Evolutionary conservation across 2,797 vertebrate genomes (phyloP).

Genomic region (Tachyglossus aculeatus): DNA sequence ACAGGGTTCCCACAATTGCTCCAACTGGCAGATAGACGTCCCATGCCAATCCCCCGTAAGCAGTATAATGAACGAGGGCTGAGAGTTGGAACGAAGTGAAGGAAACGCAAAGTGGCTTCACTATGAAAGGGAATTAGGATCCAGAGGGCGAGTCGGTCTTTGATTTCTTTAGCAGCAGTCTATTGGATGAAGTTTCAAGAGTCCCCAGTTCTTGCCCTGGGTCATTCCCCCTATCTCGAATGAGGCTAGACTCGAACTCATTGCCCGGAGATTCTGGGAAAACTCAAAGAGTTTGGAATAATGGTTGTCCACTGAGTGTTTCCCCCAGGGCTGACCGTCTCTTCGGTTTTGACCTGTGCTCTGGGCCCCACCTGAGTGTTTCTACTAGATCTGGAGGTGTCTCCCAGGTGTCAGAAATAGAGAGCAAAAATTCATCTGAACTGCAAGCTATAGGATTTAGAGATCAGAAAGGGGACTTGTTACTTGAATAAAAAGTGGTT

Average conservation of each 20-base stretch:
- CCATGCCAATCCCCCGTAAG: no score
- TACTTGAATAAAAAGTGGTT: no score
- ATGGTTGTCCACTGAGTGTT: constrained; percentile 3
- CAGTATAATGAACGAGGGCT: constrained; percentile 37
- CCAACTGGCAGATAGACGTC: no score
- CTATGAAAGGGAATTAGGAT: constrained; percentile 50
- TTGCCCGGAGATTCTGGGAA: constrained; percentile 16
- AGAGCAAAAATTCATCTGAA: no score
- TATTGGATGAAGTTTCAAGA: constrained; percentile 52
- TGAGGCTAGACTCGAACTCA: constrained; percentile 2
- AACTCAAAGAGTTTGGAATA: not conserved
- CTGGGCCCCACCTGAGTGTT: not conserved
- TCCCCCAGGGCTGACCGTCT: not conserved
- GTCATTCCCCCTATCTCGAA: constrained; percentile 56
- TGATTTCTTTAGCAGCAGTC: constrained; percentile 66
- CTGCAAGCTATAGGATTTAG: no score
- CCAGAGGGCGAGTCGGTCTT: constrained; percentile 69
- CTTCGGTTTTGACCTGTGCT: not conserved
- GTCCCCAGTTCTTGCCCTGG: constrained; percentile 44
- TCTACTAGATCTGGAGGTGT: no score
- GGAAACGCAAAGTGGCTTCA: constrained; percentile 43
- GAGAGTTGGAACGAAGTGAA: constrained; percentile 50
- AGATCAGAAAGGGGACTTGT: no score
- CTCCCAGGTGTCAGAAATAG: no score
- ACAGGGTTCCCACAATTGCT: no score